Conservation (phyloP, 2,113 vertebrate genomes). For the Phylloscopus trochiloides region DNA sequence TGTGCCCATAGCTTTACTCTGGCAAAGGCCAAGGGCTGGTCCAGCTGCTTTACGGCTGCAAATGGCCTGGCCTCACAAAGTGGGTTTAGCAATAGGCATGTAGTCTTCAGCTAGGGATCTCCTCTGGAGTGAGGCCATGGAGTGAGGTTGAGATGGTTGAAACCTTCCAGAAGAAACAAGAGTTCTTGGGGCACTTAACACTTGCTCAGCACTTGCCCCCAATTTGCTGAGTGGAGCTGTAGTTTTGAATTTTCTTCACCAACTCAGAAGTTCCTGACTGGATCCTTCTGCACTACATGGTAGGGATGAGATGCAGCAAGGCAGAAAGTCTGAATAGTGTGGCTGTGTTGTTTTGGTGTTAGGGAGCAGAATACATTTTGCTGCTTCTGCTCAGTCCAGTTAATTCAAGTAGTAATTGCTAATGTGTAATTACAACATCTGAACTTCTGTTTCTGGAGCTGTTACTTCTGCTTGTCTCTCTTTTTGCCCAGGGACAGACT, state of each 20-base stretch:
- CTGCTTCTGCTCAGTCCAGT: not conserved
- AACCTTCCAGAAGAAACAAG: not conserved
- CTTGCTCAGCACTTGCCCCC: not conserved
- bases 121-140: not conserved
- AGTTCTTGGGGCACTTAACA: rapidly evolving
- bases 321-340: not conserved
- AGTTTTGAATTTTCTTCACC: not conserved
- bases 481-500: not conserved
- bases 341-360: not conserved
- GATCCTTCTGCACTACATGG: not conserved
- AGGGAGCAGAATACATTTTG: not conserved
- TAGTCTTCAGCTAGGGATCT: not conserved
- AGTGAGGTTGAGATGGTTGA: rapidly evolving
- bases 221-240: not conserved
- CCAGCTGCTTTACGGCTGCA: not conserved
- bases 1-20: not conserved
- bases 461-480: not conserved
- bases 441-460: not conserved
- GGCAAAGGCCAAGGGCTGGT: too few species aligned
- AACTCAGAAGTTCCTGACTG: not conserved
- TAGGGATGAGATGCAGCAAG: not conserved
- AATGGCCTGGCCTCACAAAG: not conserved
- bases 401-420: not conserved
- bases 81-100: not conserved
- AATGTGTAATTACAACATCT: not conserved